Evolutionary conservation across 2,888 invertebrate genomes (phyloP).

Genomic region (Endomychus coccineus): DNA sequence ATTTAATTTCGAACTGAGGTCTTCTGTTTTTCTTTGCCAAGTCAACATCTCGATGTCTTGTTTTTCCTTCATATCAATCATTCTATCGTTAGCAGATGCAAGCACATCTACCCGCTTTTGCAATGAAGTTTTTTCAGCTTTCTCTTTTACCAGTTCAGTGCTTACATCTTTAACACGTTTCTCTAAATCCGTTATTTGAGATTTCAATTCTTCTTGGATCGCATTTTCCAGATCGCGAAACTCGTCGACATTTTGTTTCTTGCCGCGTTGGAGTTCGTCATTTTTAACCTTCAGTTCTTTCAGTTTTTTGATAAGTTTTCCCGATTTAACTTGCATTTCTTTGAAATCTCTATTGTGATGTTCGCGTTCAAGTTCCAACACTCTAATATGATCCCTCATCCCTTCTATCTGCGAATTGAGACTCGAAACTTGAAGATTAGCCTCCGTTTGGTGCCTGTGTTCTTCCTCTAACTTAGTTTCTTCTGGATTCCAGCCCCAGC

Average conservation of each 20-base stretch:
- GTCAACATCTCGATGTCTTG: constrained; percentile 69
- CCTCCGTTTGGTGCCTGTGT: constrained; percentile 35
- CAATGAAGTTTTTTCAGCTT: constrained; percentile 60
- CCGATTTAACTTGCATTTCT: constrained; percentile 60
- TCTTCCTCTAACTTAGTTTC: constrained; percentile 48
- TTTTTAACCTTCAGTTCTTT: constrained; percentile 71
- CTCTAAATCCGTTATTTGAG: constrained; percentile 59
- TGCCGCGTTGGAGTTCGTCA: constrained; percentile 52
- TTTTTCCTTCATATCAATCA: constrained; percentile 73
- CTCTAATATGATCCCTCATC: constrained; percentile 52
- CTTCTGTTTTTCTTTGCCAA: constrained; percentile 64
- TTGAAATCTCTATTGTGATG: constrained; percentile 55
- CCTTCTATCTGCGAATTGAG: constrained; percentile 45
- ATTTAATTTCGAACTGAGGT: constrained; percentile 59
- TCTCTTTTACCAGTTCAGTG: constrained; percentile 53
- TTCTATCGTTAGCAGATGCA: constrained; percentile 65
- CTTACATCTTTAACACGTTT: constrained; percentile 54
- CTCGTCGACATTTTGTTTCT: constrained; percentile 30
- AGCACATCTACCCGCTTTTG: constrained; percentile 66
- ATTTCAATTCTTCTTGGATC: constrained; percentile 73
- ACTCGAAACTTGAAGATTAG: constrained; percentile 26
- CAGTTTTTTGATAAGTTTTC: constrained; percentile 74
- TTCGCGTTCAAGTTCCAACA: constrained; percentile 52
- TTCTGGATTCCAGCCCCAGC: constrained; percentile 55
- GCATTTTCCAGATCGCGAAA: constrained; percentile 63